These are phyloP conservation scores for Cervus canadensis DNA, from an alignment of 2,113 vertebrate genomes.

Conservation along the genomic window DNA sequence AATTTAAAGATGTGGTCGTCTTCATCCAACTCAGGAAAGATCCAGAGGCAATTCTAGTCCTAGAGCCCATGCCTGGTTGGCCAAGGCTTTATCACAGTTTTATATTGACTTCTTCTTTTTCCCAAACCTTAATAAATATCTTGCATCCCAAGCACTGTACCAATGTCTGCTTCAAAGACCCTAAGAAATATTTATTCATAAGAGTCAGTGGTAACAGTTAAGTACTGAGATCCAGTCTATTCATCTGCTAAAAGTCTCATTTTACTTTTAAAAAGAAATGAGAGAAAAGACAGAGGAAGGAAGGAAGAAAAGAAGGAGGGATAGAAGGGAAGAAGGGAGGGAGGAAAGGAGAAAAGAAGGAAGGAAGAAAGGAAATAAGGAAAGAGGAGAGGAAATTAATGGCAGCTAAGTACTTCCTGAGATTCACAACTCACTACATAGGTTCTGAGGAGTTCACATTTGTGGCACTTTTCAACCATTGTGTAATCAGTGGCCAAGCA, in stretches of 20 bases:
- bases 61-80: neutral
- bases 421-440: neutral
- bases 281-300: neutral
- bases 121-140: neutral
- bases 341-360: neutral
- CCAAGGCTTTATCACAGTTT: neutral
- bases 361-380: neutral
- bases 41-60: neutral
- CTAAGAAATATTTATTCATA: neutral
- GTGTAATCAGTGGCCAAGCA: neutral
- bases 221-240: neutral
- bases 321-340: neutral
- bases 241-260: neutral
- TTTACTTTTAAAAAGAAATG: constrained; percentile 15
- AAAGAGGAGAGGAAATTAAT: neutral
- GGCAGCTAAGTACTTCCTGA: neutral
- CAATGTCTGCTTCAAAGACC: neutral
- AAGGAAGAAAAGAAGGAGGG: neutral
- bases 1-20: neutral
- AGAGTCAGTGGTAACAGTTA: neutral
- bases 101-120: neutral
- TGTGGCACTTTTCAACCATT: neutral
- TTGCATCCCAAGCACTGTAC: neutral
- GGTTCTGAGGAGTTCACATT: neutral
- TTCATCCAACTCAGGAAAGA: neutral